Percentiles rank a stretch among this genome's conserved stretches.
Evolutionary conservation across 2,113 vertebrate species (phyloP).

Genomic region (Oreotrochilus melanogaster): DNA sequence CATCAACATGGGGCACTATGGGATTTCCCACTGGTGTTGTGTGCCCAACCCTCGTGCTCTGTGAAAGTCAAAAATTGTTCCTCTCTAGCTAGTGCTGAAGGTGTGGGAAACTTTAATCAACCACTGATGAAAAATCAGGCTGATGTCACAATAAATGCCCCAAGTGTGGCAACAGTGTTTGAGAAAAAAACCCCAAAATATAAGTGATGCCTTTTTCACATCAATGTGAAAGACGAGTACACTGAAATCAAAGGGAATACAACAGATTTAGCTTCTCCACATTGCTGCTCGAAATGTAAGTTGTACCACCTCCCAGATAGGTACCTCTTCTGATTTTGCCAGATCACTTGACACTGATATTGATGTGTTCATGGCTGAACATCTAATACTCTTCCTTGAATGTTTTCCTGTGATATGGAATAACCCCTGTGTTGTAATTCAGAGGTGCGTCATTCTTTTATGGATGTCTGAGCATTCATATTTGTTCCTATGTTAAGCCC

Average conservation of each 20-base stretch:
- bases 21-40: not conserved
- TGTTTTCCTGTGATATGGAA: slow-evolving; percentile 53
- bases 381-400: not conserved
- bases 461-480: slow-evolving; percentile 15
- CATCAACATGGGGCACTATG: not conserved
- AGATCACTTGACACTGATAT: slow-evolving; percentile 67
- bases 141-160: not conserved
- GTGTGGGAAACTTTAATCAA: not conserved
- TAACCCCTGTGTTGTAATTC: slow-evolving; percentile 66
- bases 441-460: slow-evolving; percentile 47
- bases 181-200: not conserved
- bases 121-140: not conserved
- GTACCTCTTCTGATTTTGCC: not conserved
- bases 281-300: not conserved
- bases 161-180: not conserved
- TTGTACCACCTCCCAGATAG: not conserved
- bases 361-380: slow-evolving; percentile 43
- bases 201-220: not conserved
- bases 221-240: not conserved
- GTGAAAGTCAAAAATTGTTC: not conserved
- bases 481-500: slow-evolving; percentile 63
- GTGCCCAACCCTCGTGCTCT: not conserved
- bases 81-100: not conserved
- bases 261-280: not conserved
- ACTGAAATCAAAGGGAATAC: not conserved